These are phyloP conservation scores for Ypsolopha sequella DNA, from an alignment of 2,888 invertebrate genomes.

Conservation along the genomic window DNA sequence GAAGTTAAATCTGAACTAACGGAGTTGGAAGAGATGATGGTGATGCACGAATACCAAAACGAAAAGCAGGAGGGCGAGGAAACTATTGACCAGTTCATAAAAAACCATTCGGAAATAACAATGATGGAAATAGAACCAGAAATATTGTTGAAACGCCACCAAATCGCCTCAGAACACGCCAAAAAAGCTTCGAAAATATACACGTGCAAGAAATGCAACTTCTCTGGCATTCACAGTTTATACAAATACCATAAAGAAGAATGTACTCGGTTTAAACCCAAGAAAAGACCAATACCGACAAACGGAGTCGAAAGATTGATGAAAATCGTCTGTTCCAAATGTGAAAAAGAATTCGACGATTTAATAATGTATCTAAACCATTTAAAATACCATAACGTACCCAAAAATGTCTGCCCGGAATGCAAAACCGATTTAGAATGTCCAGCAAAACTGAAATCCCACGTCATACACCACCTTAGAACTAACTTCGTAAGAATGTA, in stretches of 20 bases:
- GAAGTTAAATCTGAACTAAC: constrained; percentile 6
- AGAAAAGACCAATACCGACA: no score
- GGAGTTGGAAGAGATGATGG: not conserved
- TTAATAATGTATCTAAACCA: no score
- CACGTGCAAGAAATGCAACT: constrained; percentile 16
- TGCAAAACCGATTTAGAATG: constrained; percentile 2
- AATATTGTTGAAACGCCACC: not conserved
- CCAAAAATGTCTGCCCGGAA: not conserved
- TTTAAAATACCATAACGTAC: no score
- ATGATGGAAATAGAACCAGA: not conserved
- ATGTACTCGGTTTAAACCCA: no score
- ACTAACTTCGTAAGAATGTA: constrained; percentile 11
- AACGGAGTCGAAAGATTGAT: no score
- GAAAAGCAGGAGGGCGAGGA: not conserved
- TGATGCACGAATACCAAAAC: no score
- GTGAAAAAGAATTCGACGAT: no score
- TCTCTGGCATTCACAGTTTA: no score
- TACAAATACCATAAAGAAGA: no score
- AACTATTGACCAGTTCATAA: not conserved
- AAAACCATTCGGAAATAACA: not conserved
- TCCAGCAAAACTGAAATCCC: constrained; percentile 6
- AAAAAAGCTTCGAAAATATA: constrained; percentile 9
- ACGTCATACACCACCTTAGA: constrained; percentile 21
- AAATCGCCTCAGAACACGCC: not conserved
- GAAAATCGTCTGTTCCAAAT: no score